These are phyloP conservation scores for Carettochelys insculpta DNA, from an alignment of 2,113 vertebrate species.

Conservation along the genomic window DNA sequence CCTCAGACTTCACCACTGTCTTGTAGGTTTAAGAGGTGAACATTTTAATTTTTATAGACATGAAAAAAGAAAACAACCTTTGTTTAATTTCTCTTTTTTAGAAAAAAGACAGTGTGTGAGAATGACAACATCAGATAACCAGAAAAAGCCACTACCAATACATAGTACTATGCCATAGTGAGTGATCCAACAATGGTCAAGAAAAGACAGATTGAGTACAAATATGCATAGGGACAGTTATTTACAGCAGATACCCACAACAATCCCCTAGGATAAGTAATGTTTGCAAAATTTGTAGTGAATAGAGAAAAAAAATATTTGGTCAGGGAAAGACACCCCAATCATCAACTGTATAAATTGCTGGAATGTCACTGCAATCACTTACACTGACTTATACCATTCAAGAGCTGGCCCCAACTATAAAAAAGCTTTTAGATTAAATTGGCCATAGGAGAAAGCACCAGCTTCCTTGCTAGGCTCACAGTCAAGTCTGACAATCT, in stretches of 20 bases:
- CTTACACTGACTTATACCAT: fast-evolving
- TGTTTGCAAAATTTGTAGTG: fast-evolving
- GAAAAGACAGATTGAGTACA: neutral
- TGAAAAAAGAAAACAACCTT: neutral
- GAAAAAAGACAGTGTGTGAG: neutral
- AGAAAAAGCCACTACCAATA: neutral
- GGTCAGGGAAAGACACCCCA: neutral
- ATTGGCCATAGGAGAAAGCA: neutral
- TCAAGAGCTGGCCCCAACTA: neutral
- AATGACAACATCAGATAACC: neutral
- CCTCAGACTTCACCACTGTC: neutral
- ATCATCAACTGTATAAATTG: neutral
- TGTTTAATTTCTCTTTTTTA: neutral
- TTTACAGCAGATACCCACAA: fast-evolving
- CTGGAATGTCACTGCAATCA: neutral
- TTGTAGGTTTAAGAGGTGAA: neutral
- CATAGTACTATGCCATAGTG: neutral
- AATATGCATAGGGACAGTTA: neutral
- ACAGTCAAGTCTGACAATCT: neutral
- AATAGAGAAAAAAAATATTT: neutral
- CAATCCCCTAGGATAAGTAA: neutral
- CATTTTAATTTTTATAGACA: conserved; percentile 5
- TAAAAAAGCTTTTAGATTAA: neutral
- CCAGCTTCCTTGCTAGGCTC: neutral
- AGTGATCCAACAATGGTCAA: neutral